Conservation (phyloP, 2,888 invertebrate species). For the Drosophila bunnanda region DNA sequence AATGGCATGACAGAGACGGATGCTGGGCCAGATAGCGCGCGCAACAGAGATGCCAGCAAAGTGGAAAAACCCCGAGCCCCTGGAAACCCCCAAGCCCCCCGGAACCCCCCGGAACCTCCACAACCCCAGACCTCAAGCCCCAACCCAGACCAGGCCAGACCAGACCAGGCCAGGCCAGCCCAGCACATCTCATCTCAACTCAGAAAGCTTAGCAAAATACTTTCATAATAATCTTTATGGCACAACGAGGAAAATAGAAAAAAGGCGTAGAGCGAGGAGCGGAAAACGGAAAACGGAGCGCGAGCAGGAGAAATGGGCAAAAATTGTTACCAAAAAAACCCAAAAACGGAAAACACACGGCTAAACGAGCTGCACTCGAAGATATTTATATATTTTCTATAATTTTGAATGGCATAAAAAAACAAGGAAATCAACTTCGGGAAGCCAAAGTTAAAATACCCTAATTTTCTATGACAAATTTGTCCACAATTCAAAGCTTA, state of each 20-base stretch:
- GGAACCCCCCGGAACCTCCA: background rate
- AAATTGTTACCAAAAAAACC: constrained; percentile 33
- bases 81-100: background rate
- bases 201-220: constrained; percentile 67
- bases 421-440: background rate
- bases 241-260: constrained; percentile 56
- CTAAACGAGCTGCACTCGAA: constrained; percentile 33
- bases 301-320: constrained; percentile 25
- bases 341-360: constrained; percentile 35
- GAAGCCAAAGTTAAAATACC: too few relatives aligned
- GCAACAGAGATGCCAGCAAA: constrained; percentile 28
- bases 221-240: constrained; percentile 77
- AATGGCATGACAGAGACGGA: constrained; percentile 67
- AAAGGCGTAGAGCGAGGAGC: constrained; percentile 9
- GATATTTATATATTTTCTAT: background rate
- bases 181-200: constrained; percentile 37
- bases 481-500: too few relatives aligned
- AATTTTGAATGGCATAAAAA: background rate
- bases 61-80: background rate
- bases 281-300: background rate
- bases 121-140: background rate
- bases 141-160: constrained; percentile 21
- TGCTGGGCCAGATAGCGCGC: constrained; percentile 44
- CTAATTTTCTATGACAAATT: too few relatives aligned
- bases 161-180: background rate